These are phyloP conservation scores for Hypomecis punctinalis DNA, from an alignment of 2,888 invertebrate species.

Conservation along the genomic window DNA sequence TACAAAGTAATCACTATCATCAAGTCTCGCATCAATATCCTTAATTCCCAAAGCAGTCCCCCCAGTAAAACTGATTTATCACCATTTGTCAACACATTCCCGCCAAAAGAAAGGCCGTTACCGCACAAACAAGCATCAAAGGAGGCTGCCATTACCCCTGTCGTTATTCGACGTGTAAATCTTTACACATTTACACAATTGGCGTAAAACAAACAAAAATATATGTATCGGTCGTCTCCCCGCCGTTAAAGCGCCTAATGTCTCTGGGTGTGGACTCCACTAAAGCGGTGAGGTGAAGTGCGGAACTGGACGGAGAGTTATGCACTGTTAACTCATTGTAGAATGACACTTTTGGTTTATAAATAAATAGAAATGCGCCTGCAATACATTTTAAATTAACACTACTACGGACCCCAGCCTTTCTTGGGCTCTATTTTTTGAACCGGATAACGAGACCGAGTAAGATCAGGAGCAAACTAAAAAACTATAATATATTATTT, in stretches of 20 bases:
- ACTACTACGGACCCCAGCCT: too few species aligned
- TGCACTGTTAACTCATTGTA: too few species aligned
- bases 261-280: conserved; percentile 49
- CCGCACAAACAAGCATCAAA: conserved; percentile 51
- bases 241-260: conserved; percentile 58
- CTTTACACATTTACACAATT: conserved; percentile 66
- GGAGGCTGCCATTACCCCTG: conserved; percentile 44
- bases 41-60: not conserved
- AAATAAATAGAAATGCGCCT: too few species aligned
- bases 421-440: too few species aligned
- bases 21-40: not conserved
- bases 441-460: too few species aligned
- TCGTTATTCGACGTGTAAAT: conserved; percentile 54
- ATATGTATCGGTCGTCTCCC: conserved; percentile 55
- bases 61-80: conserved; percentile 25
- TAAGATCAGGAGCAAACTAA: too few species aligned
- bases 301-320: too few species aligned
- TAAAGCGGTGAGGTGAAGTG: too few species aligned
- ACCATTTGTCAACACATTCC: conserved; percentile 33
- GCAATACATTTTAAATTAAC: too few species aligned
- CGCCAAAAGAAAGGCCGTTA: conserved; percentile 27
- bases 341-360: too few species aligned
- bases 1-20: not conserved
- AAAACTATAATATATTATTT: too few species aligned
- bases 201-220: conserved; percentile 62